Evolutionary conservation across 1,140 invertebrate species (phyloP).

Genomic region (Lanistes nyassanus): DNA sequence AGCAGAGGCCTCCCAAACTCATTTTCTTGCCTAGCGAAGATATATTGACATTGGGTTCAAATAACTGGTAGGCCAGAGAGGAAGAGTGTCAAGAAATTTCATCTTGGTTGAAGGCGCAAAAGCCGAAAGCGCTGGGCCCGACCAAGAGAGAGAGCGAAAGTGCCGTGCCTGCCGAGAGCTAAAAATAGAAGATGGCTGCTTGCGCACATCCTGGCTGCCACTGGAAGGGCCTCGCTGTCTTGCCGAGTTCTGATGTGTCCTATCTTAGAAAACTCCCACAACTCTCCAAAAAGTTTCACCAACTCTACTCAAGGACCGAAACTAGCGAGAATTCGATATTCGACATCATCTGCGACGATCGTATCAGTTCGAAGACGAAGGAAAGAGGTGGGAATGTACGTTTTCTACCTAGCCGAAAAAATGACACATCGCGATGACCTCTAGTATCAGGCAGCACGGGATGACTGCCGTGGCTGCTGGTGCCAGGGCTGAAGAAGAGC

Average conservation of each 20-base stretch:
- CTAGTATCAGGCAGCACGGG: slow-evolving; percentile 10
- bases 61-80: slow-evolving; percentile 17
- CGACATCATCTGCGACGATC: no score
- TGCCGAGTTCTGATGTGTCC: slow-evolving; percentile 18
- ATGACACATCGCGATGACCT: slow-evolving; percentile 19
- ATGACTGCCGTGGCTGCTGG: slow-evolving; percentile 12
- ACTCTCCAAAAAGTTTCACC: neutral
- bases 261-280: slow-evolving; percentile 1
- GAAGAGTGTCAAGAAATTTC: slow-evolving; percentile 32
- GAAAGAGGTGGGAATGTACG: no score
- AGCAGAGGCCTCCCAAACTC: slow-evolving; percentile 18
- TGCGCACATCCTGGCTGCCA: slow-evolving; percentile 20
- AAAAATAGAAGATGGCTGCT: slow-evolving; percentile 18
- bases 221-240: slow-evolving; percentile 12
- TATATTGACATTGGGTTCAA: slow-evolving; percentile 31
- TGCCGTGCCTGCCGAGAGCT: neutral
- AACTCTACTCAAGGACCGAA: no score
- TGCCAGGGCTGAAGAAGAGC: neutral
- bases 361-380: no score
- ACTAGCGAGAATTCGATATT: no score
- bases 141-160: neutral
- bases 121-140: slow-evolving; percentile 6
- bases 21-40: slow-evolving; percentile 18
- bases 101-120: slow-evolving; percentile 20
- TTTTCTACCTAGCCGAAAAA: slow-evolving; percentile 2